Evolutionary conservation across 2,888 invertebrate genomes (phyloP), one percentile per base, ranked within the genome.

Genomic region (Pheosia gnoma): DNA sequence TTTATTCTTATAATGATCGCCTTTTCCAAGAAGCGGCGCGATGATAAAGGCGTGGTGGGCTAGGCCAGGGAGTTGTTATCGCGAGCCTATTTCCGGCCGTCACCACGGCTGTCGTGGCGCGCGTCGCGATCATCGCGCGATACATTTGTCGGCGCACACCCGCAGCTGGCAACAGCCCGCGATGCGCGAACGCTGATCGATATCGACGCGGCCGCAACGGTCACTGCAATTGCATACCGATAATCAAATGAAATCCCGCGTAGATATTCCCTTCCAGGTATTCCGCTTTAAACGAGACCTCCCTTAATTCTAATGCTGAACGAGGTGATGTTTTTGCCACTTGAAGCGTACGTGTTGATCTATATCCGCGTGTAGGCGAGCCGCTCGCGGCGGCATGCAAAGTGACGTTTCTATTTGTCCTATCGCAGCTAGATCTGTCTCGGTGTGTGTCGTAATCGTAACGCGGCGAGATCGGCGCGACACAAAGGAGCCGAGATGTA

Each of bases 401-500:
- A 90, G 88, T 91, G 90, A 91, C 88, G 85, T 89, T 93, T 91
- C 93, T 93, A 93, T 93, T 91, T 89, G 84, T 78, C 85, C 78
- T 92, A 93, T 93, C 93, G 81, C 74, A 77, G 83, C 84, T 86
- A 86, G 86, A 93, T 93, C 93, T 87, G 91, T 90, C 87, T 86
- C 88, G 84, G 87, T 80, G 85, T 88, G 87, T 89, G 90, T 88
- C 87, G 90, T 88, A 90, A 90, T 89, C 87, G 87, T 89, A 88
- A 84, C 84, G 86, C 91, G 87, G 86, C 84, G 81, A 87, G 89
- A 89, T 87, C 90, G 88, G 86, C 86, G 80, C 78, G 73, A 83
- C 88, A 91, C 92, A 92, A 92, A 92, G 93, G 91, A 85, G 82
- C 84, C 87, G 87, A 92, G 92, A 92, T 89, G 89, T 88, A 87